Conservation (phyloP, 2,888 invertebrate genomes). For the Hydraecia micacea region DNA sequence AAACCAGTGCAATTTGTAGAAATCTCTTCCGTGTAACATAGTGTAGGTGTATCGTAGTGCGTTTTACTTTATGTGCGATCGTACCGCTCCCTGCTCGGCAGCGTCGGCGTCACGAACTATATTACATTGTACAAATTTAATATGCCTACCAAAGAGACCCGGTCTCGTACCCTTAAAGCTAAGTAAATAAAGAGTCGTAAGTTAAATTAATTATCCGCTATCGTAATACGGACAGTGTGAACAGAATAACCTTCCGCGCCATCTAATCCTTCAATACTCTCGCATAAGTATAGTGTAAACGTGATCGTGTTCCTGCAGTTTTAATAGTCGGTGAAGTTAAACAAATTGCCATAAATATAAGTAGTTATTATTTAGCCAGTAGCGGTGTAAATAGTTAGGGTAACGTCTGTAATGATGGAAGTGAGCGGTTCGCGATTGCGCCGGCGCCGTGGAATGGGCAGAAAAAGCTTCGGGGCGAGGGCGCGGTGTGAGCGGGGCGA, state of each 20-base stretch:
- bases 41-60: constrained; percentile 89
- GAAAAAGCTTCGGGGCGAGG: constrained; percentile 81
- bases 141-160: constrained; percentile 91
- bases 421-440: constrained; percentile 85
- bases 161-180: constrained; percentile 90
- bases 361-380: constrained; percentile 89
- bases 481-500: constrained; percentile 59
- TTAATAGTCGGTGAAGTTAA: constrained; percentile 90
- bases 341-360: constrained; percentile 91
- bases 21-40: constrained; percentile 90
- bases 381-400: constrained; percentile 89
- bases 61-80: constrained; percentile 83
- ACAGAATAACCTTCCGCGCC: constrained; percentile 87
- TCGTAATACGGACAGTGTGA: constrained; percentile 83
- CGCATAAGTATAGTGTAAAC: constrained; percentile 90
- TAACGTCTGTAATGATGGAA: constrained; percentile 82
- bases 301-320: constrained; percentile 91
- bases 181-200: constrained; percentile 89
- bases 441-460: constrained; percentile 87
- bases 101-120: constrained; percentile 85
- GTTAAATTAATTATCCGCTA: constrained; percentile 86
- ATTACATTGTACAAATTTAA: constrained; percentile 90
- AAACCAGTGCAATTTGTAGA: constrained; percentile 91
- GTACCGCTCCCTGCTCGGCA: constrained; percentile 78
- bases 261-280: constrained; percentile 89